These are phyloP conservation scores for Carassius auratus DNA, from an alignment of 2,113 vertebrate species.

Conservation along the genomic window DNA sequence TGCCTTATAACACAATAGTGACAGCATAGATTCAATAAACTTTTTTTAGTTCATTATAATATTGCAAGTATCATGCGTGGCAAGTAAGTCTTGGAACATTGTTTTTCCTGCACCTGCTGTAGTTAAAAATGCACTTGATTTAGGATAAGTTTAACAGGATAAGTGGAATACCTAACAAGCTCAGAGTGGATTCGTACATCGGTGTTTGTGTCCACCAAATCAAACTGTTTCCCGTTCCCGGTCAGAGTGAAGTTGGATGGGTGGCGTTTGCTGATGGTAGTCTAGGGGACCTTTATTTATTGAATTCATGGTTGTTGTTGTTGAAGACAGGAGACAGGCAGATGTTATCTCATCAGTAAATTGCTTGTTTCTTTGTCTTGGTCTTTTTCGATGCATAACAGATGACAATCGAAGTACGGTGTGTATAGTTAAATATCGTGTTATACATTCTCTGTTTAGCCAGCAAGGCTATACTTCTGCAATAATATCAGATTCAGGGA, in stretches of 20 bases:
- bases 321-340: background rate
- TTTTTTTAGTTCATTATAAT: no score
- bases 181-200: background rate
- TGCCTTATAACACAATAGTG: background rate
- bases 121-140: slow-evolving; percentile 17
- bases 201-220: background rate
- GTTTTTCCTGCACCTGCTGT: background rate
- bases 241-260: background rate
- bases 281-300: slow-evolving; percentile 29
- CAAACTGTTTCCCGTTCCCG: background rate
- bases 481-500: background rate
- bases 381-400: background rate
- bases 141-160: slow-evolving; percentile 33
- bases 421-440: background rate
- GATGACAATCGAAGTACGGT: background rate
- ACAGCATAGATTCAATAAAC: background rate
- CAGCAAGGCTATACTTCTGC: background rate
- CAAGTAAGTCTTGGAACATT: background rate
- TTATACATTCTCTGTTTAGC: slow-evolving; percentile 6
- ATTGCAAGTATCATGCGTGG: background rate
- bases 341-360: background rate
- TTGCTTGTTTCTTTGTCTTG: background rate
- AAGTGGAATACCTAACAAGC: slow-evolving; percentile 4
- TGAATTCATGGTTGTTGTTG: background rate
- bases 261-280: background rate